Conservation (phyloP, 2,888 invertebrate genomes). For the Patella ulyssiponensis region DNA sequence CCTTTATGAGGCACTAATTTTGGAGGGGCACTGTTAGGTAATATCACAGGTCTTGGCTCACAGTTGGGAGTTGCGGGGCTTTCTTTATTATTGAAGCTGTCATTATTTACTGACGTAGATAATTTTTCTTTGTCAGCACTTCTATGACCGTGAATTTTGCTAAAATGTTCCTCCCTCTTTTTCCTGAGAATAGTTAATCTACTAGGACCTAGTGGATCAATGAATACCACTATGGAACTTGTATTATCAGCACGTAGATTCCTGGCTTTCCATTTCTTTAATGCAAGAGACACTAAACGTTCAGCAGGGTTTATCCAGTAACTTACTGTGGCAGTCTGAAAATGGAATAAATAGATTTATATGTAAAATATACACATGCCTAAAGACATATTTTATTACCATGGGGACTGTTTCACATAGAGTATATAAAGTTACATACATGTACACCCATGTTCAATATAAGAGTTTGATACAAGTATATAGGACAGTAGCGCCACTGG, state of each 20-base stretch:
- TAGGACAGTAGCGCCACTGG: too few relatives aligned
- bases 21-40: conserved; percentile 18
- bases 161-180: conserved; percentile 51
- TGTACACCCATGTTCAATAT: too few relatives aligned
- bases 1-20: neutral
- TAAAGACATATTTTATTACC: neutral
- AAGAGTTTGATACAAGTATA: too few relatives aligned
- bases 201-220: conserved; percentile 86
- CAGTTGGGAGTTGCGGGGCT: neutral
- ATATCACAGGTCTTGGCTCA: neutral
- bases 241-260: conserved; percentile 96
- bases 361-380: conserved; percentile 11
- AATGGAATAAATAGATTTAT: conserved; percentile 17
- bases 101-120: neutral
- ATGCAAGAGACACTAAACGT: conserved; percentile 86
- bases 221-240: conserved; percentile 91
- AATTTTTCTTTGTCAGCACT: neutral
- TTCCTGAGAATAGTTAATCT: conserved; percentile 60
- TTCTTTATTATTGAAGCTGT: neutral
- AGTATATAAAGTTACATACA: too few relatives aligned
- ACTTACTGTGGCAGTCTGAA: conserved; percentile 61
- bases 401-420: too few relatives aligned
- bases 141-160: conserved; percentile 6
- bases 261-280: conserved; percentile 87
- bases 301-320: conserved; percentile 88